Conservation (phyloP, 2,113 vertebrate species). For the Ceratotherium simum region DNA sequence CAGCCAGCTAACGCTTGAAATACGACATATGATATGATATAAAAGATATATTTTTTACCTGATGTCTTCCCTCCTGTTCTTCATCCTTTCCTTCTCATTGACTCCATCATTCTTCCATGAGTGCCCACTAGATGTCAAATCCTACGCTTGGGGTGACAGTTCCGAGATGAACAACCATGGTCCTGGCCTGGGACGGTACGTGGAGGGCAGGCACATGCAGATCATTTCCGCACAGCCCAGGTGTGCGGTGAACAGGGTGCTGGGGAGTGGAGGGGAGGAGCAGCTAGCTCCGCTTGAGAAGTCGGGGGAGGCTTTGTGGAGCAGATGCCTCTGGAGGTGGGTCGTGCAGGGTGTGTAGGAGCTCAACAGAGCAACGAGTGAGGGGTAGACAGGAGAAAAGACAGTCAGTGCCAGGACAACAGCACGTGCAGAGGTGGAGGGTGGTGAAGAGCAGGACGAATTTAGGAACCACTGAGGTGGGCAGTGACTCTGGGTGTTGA, state of each 20-base stretch:
- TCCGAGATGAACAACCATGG: not conserved
- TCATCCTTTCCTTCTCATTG: not conserved
- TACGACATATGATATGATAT: not conserved
- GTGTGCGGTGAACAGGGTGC: no score
- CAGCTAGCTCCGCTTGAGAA: accelerated
- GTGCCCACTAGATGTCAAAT: not conserved
- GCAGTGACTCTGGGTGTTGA: not conserved
- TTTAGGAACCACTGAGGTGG: not conserved
- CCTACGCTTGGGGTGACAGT: not conserved
- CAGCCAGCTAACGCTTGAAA: not conserved
- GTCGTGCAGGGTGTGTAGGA: not conserved
- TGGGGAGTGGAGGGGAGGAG: not conserved
- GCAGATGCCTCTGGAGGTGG: not conserved
- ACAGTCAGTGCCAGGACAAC: no score
- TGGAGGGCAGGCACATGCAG: not conserved
- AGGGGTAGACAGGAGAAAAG: not conserved
- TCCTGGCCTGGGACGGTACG: no score
- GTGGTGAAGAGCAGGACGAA: no score
- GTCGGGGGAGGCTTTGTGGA: not conserved
- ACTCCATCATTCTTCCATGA: not conserved
- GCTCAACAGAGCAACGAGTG: not conserved
- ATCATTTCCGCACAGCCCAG: not conserved
- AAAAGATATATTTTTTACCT: not conserved
- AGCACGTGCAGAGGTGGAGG: not conserved
- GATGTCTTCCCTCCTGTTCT: not conserved